phyloP scores from a whole-genome alignment of 2,797 vertebrate species.

The Thaleichthys pacificus region DNA sequence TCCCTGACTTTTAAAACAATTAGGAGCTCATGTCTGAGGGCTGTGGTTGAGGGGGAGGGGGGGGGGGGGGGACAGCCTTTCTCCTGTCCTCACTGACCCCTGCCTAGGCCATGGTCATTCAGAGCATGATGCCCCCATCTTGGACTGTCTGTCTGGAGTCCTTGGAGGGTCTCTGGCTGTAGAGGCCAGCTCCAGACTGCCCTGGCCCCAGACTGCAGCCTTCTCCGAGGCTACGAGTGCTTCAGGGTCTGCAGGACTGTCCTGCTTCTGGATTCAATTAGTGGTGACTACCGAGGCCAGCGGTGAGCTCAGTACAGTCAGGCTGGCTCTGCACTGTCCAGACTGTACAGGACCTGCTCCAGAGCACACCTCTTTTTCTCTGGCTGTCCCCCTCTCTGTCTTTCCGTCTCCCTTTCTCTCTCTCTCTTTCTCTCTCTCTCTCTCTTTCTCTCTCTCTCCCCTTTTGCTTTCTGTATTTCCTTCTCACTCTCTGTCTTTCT shows the following conservation, averaged over 20 bases:
- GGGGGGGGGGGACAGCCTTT: slow-evolving; percentile 27
- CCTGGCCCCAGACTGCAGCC: too few species aligned
- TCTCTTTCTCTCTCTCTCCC: slow-evolving; percentile 14
- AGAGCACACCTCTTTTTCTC: not conserved
- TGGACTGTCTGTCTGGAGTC: too few species aligned
- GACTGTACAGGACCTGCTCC: not conserved
- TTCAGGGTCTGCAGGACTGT: not conserved
- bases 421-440: slow-evolving; percentile 8
- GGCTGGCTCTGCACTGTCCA: not conserved
- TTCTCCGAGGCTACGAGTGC: slow-evolving; percentile 34
- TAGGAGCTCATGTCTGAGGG: slow-evolving; percentile 35
- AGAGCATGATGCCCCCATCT: too few species aligned
- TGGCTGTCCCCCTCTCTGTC: not conserved
- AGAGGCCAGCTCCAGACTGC: too few species aligned
- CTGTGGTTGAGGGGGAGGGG: slow-evolving; percentile 21
- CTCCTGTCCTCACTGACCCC: slow-evolving; percentile 20
- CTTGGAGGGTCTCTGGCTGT: too few species aligned
- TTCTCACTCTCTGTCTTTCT: not conserved
- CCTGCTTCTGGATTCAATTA: not conserved
- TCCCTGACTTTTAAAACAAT: slow-evolving; percentile 45
- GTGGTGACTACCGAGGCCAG: not conserved
- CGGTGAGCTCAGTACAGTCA: not conserved
- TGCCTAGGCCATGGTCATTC: not conserved
- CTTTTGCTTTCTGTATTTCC: not conserved
- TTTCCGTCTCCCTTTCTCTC: not conserved